These are phyloP conservation scores for Arion vulgaris DNA, from an alignment of 1,140 invertebrate species.

Conservation along the genomic window DNA sequence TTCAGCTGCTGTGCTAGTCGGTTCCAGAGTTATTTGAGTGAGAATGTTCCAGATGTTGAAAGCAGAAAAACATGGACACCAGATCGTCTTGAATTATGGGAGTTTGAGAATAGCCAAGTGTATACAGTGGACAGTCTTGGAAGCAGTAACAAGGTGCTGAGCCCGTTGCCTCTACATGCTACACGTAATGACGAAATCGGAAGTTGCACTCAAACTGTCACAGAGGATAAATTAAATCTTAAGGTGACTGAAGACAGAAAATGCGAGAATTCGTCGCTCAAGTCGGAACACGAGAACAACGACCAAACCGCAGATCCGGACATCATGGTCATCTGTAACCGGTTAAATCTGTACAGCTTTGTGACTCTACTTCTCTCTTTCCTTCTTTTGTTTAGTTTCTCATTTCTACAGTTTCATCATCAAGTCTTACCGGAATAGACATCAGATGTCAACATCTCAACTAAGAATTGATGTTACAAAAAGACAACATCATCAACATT, in stretches of 20 bases:
- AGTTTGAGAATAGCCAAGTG: not conserved
- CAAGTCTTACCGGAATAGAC: not conserved
- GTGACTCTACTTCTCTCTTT: not conserved
- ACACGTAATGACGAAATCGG: not conserved
- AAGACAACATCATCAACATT: too few relatives aligned
- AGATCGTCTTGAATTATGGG: not conserved
- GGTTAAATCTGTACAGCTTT: slow-evolving; percentile 2
- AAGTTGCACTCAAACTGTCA: not conserved
- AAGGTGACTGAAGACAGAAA: not conserved
- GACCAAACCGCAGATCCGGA: not conserved
- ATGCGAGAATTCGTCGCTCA: not conserved
- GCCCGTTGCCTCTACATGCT: not conserved
- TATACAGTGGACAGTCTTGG: not conserved
- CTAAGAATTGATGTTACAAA: too few relatives aligned
- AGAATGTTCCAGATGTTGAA: not conserved
- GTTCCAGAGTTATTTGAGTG: not conserved
- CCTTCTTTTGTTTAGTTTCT: not conserved
- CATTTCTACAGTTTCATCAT: not conserved
- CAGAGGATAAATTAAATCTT: not conserved
- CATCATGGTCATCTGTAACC: not conserved
- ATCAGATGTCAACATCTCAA: too few relatives aligned
- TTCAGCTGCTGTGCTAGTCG: not conserved
- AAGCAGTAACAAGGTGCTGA: not conserved
- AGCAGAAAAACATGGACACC: too few relatives aligned
- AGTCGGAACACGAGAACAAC: not conserved